Evolutionary conservation across 2,797 vertebrate species (phyloP).

Genomic region (Synaphobranchus kaupii): DNA sequence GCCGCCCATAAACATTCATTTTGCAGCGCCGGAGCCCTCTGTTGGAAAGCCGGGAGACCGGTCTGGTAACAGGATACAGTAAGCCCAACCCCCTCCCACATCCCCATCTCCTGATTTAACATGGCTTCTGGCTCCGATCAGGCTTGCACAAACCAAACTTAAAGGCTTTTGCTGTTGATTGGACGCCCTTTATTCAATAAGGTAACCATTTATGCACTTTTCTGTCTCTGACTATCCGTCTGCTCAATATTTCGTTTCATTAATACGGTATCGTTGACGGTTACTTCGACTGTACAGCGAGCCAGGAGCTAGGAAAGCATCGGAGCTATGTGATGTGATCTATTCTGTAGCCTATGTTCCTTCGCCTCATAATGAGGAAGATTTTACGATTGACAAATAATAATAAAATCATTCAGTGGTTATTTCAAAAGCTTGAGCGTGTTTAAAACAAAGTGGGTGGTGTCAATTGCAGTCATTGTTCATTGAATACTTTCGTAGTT

Average conservation of each 20-base stretch:
- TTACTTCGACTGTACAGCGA: slow-evolving; percentile 19
- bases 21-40: slow-evolving; percentile 52
- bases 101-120: slow-evolving; percentile 37
- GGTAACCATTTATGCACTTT: slow-evolving; percentile 17
- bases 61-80: slow-evolving; percentile 64
- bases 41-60: slow-evolving; percentile 57
- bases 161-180: slow-evolving; percentile 23
- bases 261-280: neutral
- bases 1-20: slow-evolving; percentile 25
- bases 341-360: slow-evolving; percentile 2
- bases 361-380: slow-evolving; percentile 12
- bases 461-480: neutral
- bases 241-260: slow-evolving; percentile 5
- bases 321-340: slow-evolving; percentile 30
- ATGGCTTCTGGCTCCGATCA: slow-evolving; percentile 48
- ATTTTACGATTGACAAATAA: slow-evolving; percentile 7
- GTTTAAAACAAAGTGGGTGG: neutral
- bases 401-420: neutral
- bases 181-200: slow-evolving; percentile 17
- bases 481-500: neutral
- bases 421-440: neutral
- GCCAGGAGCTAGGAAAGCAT: neutral
- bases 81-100: slow-evolving; percentile 48
- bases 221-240: neutral
- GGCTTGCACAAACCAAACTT: slow-evolving; percentile 46